Evolutionary conservation across 2,888 invertebrate species (phyloP), one percentile per base, ranked within the genome.

Genomic region (Leptopilina syphax): DNA sequence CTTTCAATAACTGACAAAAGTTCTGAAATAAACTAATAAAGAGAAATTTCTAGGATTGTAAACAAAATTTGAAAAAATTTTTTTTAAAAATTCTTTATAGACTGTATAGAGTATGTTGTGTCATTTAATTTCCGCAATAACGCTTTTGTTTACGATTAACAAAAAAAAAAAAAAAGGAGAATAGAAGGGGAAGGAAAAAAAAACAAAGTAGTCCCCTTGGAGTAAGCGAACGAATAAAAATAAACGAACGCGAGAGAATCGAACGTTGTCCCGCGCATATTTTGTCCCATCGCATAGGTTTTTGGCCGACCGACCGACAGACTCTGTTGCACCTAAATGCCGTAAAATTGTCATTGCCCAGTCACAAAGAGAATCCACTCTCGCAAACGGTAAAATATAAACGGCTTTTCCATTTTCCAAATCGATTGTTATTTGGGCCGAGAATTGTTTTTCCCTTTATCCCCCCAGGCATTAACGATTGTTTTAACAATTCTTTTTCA

Each of bases 311-410:
- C 87, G 85, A 87, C 87, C 87, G 85, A 87, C 87, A 86, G 85
- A 87, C 84, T 86, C 86, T 87, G 85, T 86, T 88, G 88, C 89
- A 86, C 82, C 88, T 91, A 91, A 90, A 91, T 89, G 89, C 90
- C 89, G 89, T 90, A 89, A 91, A 91, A 91, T 91, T 91, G 91
- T 91, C 91, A 89, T 91, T 86, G 87, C 85, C 86, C 88, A 88
- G 88, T 88, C 89, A 90, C 90, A 90, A 90, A 90, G 89, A 86
- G 88, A 90, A 90, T 89, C 89, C 88, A 86, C 89, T 88, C 86
- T 87, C 84, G 84, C 78, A 76, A 83, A 87, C 87, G 85, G 86
- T 89, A 86, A 89, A 90, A 90, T 89, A 89, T 89, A 87, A 89
- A 88, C 88, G 86, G 87, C 88, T 89, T 89, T 89, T 88, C 84